phyloP scores from a whole-genome alignment of 2,113 vertebrate species.

The Agelaius phoeniceus region DNA sequence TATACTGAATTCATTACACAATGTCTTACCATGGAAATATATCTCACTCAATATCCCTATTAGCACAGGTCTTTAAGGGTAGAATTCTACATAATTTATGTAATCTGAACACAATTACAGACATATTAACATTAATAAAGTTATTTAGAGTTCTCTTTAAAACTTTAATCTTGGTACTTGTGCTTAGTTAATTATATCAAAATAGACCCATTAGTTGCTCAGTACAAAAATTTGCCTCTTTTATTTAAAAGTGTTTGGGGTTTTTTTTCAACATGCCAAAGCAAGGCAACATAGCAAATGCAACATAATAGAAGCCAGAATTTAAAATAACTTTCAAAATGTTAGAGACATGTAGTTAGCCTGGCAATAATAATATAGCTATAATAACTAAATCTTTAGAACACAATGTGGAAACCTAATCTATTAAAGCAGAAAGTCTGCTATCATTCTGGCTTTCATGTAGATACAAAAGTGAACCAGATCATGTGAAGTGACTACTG shows the following conservation, averaged over 20 bases:
- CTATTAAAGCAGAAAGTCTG: neutral
- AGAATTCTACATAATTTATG: neutral
- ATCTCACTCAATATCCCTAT: neutral
- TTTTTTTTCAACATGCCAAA: neutral
- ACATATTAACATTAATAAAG: neutral
- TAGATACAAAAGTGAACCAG: neutral
- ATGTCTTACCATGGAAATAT: neutral
- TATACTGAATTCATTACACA: neutral
- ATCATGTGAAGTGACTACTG: neutral
- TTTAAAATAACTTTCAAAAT: neutral
- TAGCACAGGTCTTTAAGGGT: neutral
- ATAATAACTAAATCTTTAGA: neutral
- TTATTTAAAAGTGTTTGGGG: accelerated
- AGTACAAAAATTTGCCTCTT: neutral
- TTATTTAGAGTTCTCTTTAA: neutral
- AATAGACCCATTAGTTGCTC: neutral
- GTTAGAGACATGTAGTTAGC: neutral
- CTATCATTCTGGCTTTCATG: neutral
- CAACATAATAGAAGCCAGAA: neutral
- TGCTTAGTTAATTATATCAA: neutral
- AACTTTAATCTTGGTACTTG: neutral
- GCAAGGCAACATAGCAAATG: neutral
- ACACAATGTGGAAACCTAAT: neutral
- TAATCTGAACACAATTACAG: neutral
- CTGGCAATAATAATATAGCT: neutral